These are phyloP conservation scores for Drosophila arawakana DNA, from an alignment of 1,140 invertebrate species.

Conservation along the genomic window DNA sequence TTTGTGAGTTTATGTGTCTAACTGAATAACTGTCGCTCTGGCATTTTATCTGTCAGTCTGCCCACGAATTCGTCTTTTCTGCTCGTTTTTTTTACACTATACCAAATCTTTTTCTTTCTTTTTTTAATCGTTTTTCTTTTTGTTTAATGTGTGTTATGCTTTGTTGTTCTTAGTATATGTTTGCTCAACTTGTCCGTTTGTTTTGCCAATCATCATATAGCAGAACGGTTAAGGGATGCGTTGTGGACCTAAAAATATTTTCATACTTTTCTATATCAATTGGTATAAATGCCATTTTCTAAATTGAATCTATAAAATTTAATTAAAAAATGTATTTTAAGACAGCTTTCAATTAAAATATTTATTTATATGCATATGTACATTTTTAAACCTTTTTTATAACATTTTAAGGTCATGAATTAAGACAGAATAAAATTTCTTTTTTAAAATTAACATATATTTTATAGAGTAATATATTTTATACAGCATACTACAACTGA, in stretches of 20 bases:
- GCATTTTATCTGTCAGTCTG: slow-evolving; percentile 35
- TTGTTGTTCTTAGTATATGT: slow-evolving; percentile 21
- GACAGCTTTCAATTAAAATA: no score
- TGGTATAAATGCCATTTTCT: not conserved
- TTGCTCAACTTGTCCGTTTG: slow-evolving; percentile 33
- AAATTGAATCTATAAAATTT: slow-evolving; percentile 1
- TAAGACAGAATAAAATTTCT: no score
- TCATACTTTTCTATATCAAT: no score
- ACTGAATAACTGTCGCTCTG: slow-evolving; percentile 33
- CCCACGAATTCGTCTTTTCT: slow-evolving; percentile 42
- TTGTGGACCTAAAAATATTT: no score
- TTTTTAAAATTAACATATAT: no score
- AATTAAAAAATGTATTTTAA: not conserved
- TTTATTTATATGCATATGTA: no score
- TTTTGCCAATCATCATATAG: slow-evolving; percentile 28
- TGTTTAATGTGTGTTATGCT: slow-evolving; percentile 19
- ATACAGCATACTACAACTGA: no score
- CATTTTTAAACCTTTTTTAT: no score
- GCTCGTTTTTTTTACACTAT: slow-evolving; percentile 19
- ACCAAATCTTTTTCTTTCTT: slow-evolving; percentile 5
- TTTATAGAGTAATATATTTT: no score
- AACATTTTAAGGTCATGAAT: no score
- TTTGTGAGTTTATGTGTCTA: slow-evolving; percentile 19
- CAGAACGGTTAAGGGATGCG: not conserved
- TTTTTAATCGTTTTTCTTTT: not conserved